These are phyloP conservation scores for Apodemia duryi DNA, from an alignment of 2,888 invertebrate species.

Conservation along the genomic window DNA sequence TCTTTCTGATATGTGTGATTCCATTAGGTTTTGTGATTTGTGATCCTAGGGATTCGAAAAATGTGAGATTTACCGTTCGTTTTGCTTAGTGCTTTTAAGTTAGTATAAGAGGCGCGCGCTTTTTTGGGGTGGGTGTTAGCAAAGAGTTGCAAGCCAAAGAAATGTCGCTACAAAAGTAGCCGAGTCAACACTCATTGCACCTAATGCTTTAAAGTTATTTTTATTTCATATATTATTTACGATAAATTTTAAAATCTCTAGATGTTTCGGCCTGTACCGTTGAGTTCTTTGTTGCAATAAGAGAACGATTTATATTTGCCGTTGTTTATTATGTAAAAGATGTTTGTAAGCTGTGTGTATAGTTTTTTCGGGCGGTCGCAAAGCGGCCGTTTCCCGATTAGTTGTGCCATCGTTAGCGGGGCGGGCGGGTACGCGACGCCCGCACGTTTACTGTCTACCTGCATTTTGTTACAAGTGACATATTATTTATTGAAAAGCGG, in stretches of 20 bases:
- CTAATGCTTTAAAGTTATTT: slow-evolving; percentile 70
- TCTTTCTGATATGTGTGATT: slow-evolving; percentile 27
- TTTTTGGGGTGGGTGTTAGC: slow-evolving; percentile 35
- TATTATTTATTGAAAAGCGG: slow-evolving; percentile 61
- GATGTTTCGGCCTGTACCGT: slow-evolving; percentile 56
- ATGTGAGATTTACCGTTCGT: slow-evolving; percentile 35
- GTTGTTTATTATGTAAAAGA: slow-evolving; percentile 63
- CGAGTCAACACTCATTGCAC: slow-evolving; percentile 69
- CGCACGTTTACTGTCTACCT: slow-evolving; percentile 30
- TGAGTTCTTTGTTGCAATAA: slow-evolving; percentile 66
- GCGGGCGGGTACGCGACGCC: slow-evolving; percentile 30
- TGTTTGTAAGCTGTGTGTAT: slow-evolving; percentile 57
- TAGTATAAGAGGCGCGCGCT: slow-evolving; percentile 35
- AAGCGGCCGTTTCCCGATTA: slow-evolving; percentile 50
- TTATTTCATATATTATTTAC: slow-evolving; percentile 37
- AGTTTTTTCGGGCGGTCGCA: slow-evolving; percentile 56
- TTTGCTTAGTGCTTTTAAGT: slow-evolving; percentile 35
- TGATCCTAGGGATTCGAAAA: slow-evolving; percentile 41
- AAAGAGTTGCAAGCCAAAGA: slow-evolving; percentile 68
- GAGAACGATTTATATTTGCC: slow-evolving; percentile 65
- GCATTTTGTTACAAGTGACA: slow-evolving; percentile 62
- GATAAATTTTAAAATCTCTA: slow-evolving; percentile 46
- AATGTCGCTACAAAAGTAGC: slow-evolving; percentile 54
- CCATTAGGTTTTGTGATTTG: slow-evolving; percentile 41
- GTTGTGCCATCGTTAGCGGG: slow-evolving; percentile 59